Evolutionary conservation across 1,140 invertebrate species (phyloP), one percentile per base, ranked within the genome.

Genomic region (Portunus trituberculatus): DNA sequence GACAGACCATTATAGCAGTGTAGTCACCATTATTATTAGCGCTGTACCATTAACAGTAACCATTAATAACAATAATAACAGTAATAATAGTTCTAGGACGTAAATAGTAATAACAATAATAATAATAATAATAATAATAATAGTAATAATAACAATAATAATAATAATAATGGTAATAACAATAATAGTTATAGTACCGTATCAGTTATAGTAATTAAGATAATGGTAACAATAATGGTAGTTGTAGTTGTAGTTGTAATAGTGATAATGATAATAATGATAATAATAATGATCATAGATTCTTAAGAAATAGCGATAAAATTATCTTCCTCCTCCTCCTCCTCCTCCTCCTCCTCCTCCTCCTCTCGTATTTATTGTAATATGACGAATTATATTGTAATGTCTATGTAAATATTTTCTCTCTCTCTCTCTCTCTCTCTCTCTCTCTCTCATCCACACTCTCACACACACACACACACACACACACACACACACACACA

Each of bases 401-500:
- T 46, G n/a, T 46, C 14, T 46, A 2, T 28, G 67, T 76, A 76
- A 76, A 76, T 76, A 76, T 2, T 7, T n/a, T n/a, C 67, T 76
- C 67, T 76, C 67, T 76, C 67, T 76, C 67, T 76, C 67, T 76
- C 67, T 76, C 67, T 76, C 67, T 88, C 45, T 45, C 86, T 88
- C 86, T 45, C 86, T 88, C 86, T 45, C 86, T 88, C 84, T 45
- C 84, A 86, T 20, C 4, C 84, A 86, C 84, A 31, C 84, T 4
- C 84, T 7, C 84, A 31, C 84, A 86, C 84, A 31, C 84, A 86
- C 84, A 86, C 84, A 86, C 84, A 86, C 84, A 86, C 84, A 86
- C 84, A 86, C 84, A 86, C 84, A 86, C 84, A 86, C 84, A 86
- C 84, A 86, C 84, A 86, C 84, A 86, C 84, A 86, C 84, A 86